These are phyloP conservation scores for Galeopsomyia nigrocyanea DNA, from an alignment of 2,888 invertebrate species.

Conservation along the genomic window DNA sequence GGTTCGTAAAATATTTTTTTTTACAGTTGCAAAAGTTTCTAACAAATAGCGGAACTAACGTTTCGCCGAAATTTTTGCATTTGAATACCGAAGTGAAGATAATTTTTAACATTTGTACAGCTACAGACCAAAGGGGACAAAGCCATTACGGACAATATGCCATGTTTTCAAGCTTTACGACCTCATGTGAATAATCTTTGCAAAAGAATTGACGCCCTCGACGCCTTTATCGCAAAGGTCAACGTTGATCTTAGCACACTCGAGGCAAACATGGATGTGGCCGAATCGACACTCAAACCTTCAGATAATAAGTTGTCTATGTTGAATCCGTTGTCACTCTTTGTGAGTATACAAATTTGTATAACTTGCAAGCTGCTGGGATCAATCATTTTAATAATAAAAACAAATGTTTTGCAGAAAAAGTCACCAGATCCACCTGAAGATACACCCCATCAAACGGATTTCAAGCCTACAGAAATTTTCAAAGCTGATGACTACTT, in stretches of 20 bases:
- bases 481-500: conserved; percentile 62
- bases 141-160: conserved; percentile 60
- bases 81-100: not conserved
- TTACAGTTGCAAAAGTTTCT: not conserved
- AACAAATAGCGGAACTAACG: too few species aligned
- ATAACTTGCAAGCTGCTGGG: not conserved
- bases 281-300: conserved; percentile 63
- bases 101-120: conserved; percentile 48
- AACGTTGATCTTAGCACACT: conserved; percentile 62
- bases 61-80: too few species aligned
- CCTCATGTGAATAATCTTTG: conserved; percentile 60
- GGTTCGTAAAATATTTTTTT: conserved; percentile 54
- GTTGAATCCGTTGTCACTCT: conserved; percentile 66
- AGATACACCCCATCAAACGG: conserved; percentile 48
- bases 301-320: conserved; percentile 64
- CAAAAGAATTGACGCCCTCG: conserved; percentile 65
- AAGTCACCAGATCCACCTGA: conserved; percentile 56
- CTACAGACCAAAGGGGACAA: conserved; percentile 62
- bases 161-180: conserved; percentile 57
- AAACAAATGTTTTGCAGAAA: conserved; percentile 56
- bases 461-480: conserved; percentile 58
- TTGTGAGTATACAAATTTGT: conserved; percentile 56
- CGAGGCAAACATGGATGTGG: conserved; percentile 64
- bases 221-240: conserved; percentile 61
- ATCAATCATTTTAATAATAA: not conserved